These are phyloP conservation scores for Anoplopoma fimbria DNA, from an alignment of 2,113 vertebrate genomes.

Conservation along the genomic window DNA sequence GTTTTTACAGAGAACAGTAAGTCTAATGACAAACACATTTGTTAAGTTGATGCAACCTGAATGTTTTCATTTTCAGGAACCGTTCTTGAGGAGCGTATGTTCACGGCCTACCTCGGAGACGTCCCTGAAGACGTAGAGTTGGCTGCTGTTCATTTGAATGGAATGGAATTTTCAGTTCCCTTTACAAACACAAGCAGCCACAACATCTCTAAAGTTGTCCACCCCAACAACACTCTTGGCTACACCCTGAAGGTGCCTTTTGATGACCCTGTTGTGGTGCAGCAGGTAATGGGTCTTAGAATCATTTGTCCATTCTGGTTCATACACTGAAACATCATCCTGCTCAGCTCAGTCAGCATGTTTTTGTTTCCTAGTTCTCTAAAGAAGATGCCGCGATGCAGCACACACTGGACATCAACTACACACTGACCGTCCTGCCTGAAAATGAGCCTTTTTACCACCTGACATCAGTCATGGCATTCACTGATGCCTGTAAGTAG, in stretches of 20 bases:
- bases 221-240: slow-evolving; percentile 51
- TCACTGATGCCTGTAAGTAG: slow-evolving; percentile 70
- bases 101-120: slow-evolving; percentile 65
- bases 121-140: slow-evolving; percentile 71
- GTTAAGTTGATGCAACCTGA: too few relatives aligned
- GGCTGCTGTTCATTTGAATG: slow-evolving; percentile 63
- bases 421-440: slow-evolving; percentile 62
- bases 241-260: slow-evolving; percentile 74
- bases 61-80: too few relatives aligned
- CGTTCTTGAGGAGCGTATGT: slow-evolving; percentile 15
- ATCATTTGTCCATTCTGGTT: too few relatives aligned
- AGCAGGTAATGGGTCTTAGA: slow-evolving; percentile 48
- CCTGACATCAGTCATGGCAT: slow-evolving; percentile 1
- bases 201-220: not conserved
- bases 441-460: slow-evolving; percentile 52
- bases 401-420: slow-evolving; percentile 69
- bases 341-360: too few relatives aligned
- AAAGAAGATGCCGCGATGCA: slow-evolving; percentile 31
- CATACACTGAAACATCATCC: too few relatives aligned
- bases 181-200: slow-evolving; percentile 10
- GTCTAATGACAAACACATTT: too few relatives aligned
- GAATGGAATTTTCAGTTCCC: not conserved
- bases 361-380: slow-evolving; percentile 52
- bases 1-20: slow-evolving; percentile 50
- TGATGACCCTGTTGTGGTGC: slow-evolving; percentile 45